Conservation (phyloP, 2,113 vertebrate genomes). For the Perca fluviatilis region DNA sequence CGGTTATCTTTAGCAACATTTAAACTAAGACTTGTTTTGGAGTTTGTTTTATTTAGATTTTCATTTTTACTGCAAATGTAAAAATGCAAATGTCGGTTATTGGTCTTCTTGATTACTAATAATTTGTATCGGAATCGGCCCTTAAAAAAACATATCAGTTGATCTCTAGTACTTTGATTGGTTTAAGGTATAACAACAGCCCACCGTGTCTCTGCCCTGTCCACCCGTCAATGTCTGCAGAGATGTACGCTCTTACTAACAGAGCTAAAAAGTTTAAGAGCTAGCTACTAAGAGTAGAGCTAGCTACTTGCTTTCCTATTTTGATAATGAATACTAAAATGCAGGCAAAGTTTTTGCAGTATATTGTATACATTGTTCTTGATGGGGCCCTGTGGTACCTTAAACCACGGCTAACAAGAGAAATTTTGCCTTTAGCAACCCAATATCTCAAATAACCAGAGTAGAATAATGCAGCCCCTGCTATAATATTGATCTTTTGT, state of each 20-base stretch:
- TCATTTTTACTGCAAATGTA: too few relatives aligned
- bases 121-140: too few relatives aligned
- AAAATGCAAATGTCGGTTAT: too few relatives aligned
- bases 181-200: slow-evolving; percentile 1
- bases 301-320: background rate
- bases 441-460: slow-evolving; percentile 34
- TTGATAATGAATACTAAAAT: slow-evolving; percentile 10
- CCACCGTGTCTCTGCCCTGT: slow-evolving; percentile 6
- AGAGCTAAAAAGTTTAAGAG: slow-evolving; percentile 8
- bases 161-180: background rate
- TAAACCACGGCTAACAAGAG: slow-evolving; percentile 32
- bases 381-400: slow-evolving; percentile 20
- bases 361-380: slow-evolving; percentile 1
- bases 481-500: slow-evolving; percentile 54
- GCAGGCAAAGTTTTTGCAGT: background rate
- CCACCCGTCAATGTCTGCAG: background rate
- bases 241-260: background rate
- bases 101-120: too few relatives aligned
- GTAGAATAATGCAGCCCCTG: slow-evolving; percentile 25
- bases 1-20: too few relatives aligned
- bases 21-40: too few relatives aligned
- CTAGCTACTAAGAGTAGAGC: too few relatives aligned
- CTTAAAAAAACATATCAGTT: too few relatives aligned
- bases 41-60: too few relatives aligned
- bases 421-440: slow-evolving; percentile 41